These are phyloP conservation scores for Plagiodera versicolora DNA, from an alignment of 2,888 invertebrate species.

Conservation along the genomic window DNA sequence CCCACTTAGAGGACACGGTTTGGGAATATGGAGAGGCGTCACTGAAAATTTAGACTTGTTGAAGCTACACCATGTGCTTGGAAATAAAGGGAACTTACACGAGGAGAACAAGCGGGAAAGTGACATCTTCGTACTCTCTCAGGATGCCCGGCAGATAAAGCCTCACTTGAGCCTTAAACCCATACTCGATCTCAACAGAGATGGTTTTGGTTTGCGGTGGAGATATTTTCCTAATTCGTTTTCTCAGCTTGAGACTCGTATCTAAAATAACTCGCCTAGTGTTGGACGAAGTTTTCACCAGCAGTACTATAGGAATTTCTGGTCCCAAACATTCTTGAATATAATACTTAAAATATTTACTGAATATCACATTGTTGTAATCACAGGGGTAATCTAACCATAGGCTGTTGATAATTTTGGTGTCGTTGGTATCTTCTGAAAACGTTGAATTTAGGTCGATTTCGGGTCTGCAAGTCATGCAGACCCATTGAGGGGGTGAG, in stretches of 20 bases:
- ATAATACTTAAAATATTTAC: conserved; percentile 58
- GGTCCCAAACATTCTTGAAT: conserved; percentile 81
- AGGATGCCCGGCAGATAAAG: conserved; percentile 81
- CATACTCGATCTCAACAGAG: conserved; percentile 66
- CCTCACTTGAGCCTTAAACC: conserved; percentile 73
- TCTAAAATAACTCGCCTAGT: conserved; percentile 67
- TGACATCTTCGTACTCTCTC: conserved; percentile 79
- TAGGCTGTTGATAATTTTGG: conserved; percentile 52
- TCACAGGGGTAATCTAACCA: conserved; percentile 51
- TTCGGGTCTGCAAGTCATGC: conserved; percentile 63
- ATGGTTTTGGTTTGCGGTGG: conserved; percentile 73
- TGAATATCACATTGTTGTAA: conserved; percentile 70
- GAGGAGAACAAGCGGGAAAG: conserved; percentile 78
- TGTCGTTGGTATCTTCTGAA: conserved; percentile 36
- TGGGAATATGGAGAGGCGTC: conserved; percentile 83
- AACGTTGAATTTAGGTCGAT: conserved; percentile 47
- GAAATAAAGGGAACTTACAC: conserved; percentile 66
- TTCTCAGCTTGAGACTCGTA: conserved; percentile 66
- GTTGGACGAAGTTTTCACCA: conserved; percentile 65
- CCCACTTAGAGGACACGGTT: conserved; percentile 79
- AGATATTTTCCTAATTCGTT: conserved; percentile 67
- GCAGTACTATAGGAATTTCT: conserved; percentile 67
- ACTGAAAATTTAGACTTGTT: conserved; percentile 59
- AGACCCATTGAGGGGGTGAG: conserved; percentile 57
- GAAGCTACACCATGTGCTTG: background rate